Conservation (phyloP, 2,113 vertebrate genomes). For the Bettongia penicillata region DNA sequence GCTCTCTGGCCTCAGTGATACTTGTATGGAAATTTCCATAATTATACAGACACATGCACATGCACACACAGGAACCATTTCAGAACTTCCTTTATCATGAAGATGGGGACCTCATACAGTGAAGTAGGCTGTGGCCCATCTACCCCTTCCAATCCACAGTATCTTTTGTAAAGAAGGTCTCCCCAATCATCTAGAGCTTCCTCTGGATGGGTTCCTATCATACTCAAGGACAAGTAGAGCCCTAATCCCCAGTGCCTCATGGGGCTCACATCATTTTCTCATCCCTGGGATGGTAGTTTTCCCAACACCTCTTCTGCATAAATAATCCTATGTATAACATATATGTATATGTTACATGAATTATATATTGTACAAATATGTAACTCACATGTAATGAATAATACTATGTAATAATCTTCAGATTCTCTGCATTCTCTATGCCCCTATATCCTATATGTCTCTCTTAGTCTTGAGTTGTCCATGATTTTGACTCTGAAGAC, state of each 20-base stretch:
- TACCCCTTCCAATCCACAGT: background rate
- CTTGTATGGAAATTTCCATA: background rate
- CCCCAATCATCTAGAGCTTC: background rate
- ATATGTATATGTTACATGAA: background rate
- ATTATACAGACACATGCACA: background rate
- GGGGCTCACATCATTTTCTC: background rate
- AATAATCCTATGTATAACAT: background rate
- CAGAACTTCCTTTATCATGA: background rate
- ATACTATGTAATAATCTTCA: background rate
- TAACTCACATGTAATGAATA: background rate
- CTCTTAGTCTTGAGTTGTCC: background rate
- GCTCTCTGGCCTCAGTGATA: background rate
- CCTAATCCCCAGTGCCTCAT: background rate
- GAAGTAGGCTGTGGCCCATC: background rate
- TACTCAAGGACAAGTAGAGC: background rate
- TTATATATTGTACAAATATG: background rate
- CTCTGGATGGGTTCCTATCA: background rate
- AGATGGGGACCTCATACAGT: background rate
- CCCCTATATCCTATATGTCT: background rate
- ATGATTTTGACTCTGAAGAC: background rate
- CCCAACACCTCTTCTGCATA: background rate
- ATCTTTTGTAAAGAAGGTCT: background rate
- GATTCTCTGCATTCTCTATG: background rate
- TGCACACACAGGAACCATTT: background rate
- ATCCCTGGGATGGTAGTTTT: background rate